A percentile compares a stretch with the other conserved stretches of the same genome.
These are phyloP conservation scores for Nesospiza acunhae DNA, from an alignment of 2,113 vertebrate species.

Conservation along the genomic window DNA sequence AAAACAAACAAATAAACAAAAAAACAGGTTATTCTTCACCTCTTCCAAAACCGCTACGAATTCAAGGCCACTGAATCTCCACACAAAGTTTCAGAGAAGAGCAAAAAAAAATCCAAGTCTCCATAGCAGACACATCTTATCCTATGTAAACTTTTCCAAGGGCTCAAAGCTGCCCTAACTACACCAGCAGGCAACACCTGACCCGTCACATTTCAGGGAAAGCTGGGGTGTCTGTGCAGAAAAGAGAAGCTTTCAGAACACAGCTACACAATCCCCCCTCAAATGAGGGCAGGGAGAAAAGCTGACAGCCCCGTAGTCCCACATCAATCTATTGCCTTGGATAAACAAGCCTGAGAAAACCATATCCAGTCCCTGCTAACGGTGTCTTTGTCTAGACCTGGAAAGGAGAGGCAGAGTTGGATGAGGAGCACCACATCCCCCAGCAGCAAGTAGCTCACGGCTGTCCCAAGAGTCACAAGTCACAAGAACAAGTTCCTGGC, in stretches of 20 bases:
- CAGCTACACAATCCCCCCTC: not conserved
- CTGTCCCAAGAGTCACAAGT: not conserved
- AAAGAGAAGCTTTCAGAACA: not conserved
- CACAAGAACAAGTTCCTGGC: not conserved
- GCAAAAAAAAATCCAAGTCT: slow-evolving; percentile 26
- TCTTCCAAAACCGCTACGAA: slow-evolving; percentile 43
- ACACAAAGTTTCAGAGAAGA: slow-evolving; percentile 37
- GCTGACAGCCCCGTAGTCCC: not conserved
- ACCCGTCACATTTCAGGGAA: not conserved
- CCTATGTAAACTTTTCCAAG: not conserved
- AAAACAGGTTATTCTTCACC: slow-evolving; percentile 43
- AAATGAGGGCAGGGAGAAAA: not conserved
- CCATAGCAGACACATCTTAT: slow-evolving; percentile 22
- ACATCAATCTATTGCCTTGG: not conserved
- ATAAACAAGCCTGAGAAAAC: slow-evolving; percentile 7
- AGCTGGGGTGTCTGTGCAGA: not conserved
- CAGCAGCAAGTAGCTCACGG: not conserved
- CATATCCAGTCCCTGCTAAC: not conserved
- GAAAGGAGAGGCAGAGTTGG: not conserved
- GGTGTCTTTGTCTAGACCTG: not conserved
- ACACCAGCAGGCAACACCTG: not conserved
- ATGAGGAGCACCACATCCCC: not conserved
- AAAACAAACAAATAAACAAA: not conserved
- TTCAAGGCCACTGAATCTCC: slow-evolving; percentile 58
- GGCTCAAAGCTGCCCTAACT: not conserved